phyloP scores from a whole-genome alignment of 2,113 vertebrate species.

The Gasterosteus nipponicus region DNA sequence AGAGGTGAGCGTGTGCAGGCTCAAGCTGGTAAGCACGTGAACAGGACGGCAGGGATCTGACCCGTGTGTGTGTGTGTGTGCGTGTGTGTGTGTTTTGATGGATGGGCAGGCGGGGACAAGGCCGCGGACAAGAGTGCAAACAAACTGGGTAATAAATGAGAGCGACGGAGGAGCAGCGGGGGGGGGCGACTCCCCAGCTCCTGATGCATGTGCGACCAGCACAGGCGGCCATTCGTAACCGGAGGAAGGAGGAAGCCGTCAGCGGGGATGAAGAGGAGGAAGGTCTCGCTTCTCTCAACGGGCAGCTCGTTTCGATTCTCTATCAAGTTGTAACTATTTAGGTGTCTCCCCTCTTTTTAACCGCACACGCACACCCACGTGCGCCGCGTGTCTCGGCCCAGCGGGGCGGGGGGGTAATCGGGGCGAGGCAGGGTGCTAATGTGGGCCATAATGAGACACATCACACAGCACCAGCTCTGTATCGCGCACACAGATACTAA shows the following conservation, averaged over 20 bases:
- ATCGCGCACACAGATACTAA: too few species aligned
- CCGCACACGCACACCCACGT: constrained; percentile 29
- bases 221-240: constrained; percentile 91
- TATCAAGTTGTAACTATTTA: too few species aligned
- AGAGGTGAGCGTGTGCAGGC: constrained; percentile 28
- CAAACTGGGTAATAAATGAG: constrained; percentile 95
- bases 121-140: constrained; percentile 96
- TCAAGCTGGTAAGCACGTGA: constrained; percentile 38
- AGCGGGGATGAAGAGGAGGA: constrained; percentile 77
- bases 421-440: constrained; percentile 78
- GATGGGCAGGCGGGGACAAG: constrained; percentile 92
- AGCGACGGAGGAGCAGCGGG: constrained; percentile 86
- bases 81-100: constrained; percentile 82
- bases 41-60: constrained; percentile 60
- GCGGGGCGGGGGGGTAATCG: constrained; percentile 77
- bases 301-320: too few species aligned
- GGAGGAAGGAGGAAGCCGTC: constrained; percentile 88
- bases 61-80: constrained; percentile 71
- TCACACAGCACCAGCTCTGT: constrained; percentile 58
- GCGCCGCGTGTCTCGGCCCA: constrained; percentile 63
- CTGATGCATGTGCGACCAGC: constrained; percentile 93
- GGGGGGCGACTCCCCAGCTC: constrained; percentile 80
- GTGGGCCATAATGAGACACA: constrained; percentile 79
- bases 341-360: constrained; percentile 4
- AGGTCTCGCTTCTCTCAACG: constrained; percentile 7